phyloP scores from a whole-genome alignment of 2,888 invertebrate species.

The Dromius quadrimaculatus region DNA sequence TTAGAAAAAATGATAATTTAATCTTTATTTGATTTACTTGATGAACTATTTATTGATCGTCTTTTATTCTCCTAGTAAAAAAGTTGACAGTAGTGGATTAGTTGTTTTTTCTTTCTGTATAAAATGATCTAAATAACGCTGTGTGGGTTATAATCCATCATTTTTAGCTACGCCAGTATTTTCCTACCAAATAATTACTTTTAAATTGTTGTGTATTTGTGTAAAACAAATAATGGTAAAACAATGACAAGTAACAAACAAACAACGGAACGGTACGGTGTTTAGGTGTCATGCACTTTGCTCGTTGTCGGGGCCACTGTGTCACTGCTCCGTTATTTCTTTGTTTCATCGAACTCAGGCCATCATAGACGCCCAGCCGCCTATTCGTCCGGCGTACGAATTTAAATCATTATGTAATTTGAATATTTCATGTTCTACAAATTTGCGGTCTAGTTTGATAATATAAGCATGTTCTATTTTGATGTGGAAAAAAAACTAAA shows the following conservation, averaged over 20 bases:
- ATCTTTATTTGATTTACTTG: background rate
- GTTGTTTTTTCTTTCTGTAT: too few species aligned
- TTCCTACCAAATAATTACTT: background rate
- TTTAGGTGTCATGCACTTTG: slow-evolving; percentile 37
- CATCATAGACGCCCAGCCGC: slow-evolving; percentile 15
- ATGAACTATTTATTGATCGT: background rate
- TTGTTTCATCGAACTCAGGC: slow-evolving; percentile 13
- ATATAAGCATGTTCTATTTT: too few species aligned
- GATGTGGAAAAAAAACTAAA: too few species aligned
- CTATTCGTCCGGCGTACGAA: slow-evolving; percentile 7
- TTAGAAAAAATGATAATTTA: background rate
- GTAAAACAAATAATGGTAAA: background rate
- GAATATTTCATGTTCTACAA: too few species aligned
- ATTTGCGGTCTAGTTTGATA: too few species aligned
- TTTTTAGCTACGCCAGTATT: background rate
- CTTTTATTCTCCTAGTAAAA: too few species aligned
- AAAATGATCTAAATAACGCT: too few species aligned
- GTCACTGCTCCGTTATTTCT: slow-evolving; percentile 39
- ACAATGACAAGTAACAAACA: slow-evolving; percentile 32
- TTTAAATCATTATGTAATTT: too few species aligned
- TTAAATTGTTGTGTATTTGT: background rate
- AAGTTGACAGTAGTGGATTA: too few species aligned
- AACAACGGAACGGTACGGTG: too few species aligned
- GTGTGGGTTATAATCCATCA: background rate
- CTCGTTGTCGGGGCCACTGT: slow-evolving; percentile 32